These are phyloP conservation scores for Anoplius nigerrimus DNA, from an alignment of 2,888 invertebrate species.

Conservation along the genomic window DNA sequence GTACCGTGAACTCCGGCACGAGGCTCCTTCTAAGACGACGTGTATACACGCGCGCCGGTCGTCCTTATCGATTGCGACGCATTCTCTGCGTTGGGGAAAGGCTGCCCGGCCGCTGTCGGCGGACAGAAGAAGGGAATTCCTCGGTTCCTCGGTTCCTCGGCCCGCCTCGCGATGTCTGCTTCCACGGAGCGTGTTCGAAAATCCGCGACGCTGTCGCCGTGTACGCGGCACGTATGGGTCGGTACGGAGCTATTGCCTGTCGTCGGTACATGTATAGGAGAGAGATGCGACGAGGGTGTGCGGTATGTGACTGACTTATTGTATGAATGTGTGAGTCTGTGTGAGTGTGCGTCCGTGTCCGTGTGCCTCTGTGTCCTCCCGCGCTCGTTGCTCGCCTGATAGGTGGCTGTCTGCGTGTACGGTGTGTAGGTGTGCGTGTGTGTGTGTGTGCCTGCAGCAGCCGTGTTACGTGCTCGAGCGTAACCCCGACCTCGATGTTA, in stretches of 20 bases:
- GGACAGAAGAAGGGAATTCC: slow-evolving; percentile 27
- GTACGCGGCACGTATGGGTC: slow-evolving; percentile 15
- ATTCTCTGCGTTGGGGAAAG: slow-evolving; percentile 46
- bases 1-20: too few species aligned
- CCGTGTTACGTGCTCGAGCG: slow-evolving; percentile 55
- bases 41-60: slow-evolving; percentile 40
- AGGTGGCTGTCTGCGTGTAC: neutral
- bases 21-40: slow-evolving; percentile 33
- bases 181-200: slow-evolving; percentile 23
- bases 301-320: too few species aligned
- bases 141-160: slow-evolving; percentile 17
- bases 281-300: too few species aligned
- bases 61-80: slow-evolving; percentile 61
- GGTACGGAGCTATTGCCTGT: too few species aligned
- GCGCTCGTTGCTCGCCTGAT: neutral
- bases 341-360: slow-evolving; percentile 30
- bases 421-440: slow-evolving; percentile 21
- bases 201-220: slow-evolving; percentile 20
- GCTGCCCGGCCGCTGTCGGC: slow-evolving; percentile 33
- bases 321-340: slow-evolving; percentile 25
- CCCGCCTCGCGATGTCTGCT: too few species aligned
- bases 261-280: too few species aligned
- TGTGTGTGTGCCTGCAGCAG: slow-evolving; percentile 34
- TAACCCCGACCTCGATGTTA: slow-evolving; percentile 68
- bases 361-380: slow-evolving; percentile 27